phyloP scores from a whole-genome alignment of 2,797 vertebrate species.

The Acrocephalus scirpaceus region DNA sequence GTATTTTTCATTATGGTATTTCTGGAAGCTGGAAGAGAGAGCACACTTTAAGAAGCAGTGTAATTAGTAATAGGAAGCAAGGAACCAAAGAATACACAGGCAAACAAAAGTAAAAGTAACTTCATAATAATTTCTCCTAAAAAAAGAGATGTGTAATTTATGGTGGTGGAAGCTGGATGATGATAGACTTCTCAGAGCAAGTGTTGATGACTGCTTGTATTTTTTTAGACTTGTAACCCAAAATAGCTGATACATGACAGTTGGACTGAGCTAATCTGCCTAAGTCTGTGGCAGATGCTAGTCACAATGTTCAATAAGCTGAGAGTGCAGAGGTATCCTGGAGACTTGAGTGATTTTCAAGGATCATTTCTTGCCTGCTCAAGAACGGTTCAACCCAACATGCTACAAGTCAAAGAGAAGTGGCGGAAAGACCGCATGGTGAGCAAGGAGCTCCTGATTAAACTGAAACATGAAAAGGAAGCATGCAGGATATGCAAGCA shows the following conservation, averaged over 20 bases:
- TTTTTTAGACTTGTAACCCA: neutral
- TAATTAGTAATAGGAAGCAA: neutral
- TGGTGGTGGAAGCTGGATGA: neutral
- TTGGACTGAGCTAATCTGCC: neutral
- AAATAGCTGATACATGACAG: accelerated
- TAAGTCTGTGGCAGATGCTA: neutral
- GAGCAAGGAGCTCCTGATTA: neutral
- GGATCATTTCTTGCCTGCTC: neutral
- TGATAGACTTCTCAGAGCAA: neutral
- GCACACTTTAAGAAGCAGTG: neutral
- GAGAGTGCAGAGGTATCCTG: neutral
- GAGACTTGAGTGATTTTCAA: neutral
- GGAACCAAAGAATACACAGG: neutral
- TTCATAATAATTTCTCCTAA: neutral
- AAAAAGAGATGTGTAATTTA: neutral
- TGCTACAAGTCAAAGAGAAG: neutral
- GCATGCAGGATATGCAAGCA: neutral
- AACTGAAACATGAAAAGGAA: neutral
- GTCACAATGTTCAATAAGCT: neutral
- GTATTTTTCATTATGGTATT: neutral
- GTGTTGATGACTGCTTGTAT: neutral
- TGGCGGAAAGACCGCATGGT: neutral
- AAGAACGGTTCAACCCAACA: neutral
- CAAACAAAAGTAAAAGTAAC: neutral
- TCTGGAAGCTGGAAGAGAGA: neutral